Evolutionary conservation across 53 echinoderm and acorn worm genomes (phyloP), one percentile per base, ranked within the genome.

Genomic region (Holothuria leucospilota): DNA sequence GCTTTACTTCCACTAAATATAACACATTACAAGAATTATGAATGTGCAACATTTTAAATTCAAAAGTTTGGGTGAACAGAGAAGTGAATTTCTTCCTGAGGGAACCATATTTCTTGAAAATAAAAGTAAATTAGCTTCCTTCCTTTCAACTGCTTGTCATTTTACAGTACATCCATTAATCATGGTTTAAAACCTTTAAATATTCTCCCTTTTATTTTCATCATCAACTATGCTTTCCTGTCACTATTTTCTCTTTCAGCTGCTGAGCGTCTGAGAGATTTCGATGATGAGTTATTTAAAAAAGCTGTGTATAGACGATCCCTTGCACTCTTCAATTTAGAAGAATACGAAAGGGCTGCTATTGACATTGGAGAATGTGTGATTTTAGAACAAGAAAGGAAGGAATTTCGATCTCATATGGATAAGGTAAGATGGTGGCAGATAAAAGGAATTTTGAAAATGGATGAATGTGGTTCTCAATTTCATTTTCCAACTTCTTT

Each of bases 221-320:
- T 46, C 8, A 46, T 46, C 39, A 39, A 29, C 49, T 10, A 75
- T 53, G 29, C 25, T 56, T 51, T 20, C 15, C 4, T 59, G 2
- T 20, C 59, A 6, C 5, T 58, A 10, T n/a, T 53, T 59, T 24
- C 16, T 39, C 80, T 49, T 27, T 26, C 30, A 86, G 86, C 73
- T 27, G 38, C 69, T 69, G 82, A 20, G 63, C 51, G 84, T 20
- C 79, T 87, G 23, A 86, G 60, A 6, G 41, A 41, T 29, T 87
- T 82, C 70, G 77, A 89, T 14, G 91, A 87, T 40, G 61, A 63
- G 24, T 63, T 95, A 81, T 51, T 92, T 29, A 52, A 90, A 62
- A 98, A 98, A 78, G 95, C 92, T 24, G 88, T 98, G 51, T 98
- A 84, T 75, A 93, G 98, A 27, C 88, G 98, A 23, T 90, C 95